Evolutionary conservation across 1,140 invertebrate genomes (phyloP).

Genomic region (Hydropsyche tenuis): DNA sequence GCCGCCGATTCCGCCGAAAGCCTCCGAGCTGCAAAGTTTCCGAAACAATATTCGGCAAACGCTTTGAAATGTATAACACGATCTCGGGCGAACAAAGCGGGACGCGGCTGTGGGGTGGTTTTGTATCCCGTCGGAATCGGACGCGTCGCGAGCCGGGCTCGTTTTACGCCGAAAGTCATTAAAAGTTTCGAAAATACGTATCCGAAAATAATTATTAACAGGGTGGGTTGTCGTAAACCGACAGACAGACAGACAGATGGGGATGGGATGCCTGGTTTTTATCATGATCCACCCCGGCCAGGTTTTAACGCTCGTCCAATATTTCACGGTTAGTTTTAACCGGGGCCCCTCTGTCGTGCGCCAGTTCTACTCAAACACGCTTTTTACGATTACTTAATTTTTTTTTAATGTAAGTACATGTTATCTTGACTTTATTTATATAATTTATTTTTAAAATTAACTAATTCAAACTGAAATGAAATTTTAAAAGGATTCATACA

Average conservation of each 20-base stretch:
- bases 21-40: neutral
- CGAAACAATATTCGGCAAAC: neutral
- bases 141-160: neutral
- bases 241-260: constrained; percentile 16
- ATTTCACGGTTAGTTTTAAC: constrained; percentile 39
- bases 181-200: constrained; percentile 45
- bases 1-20: neutral
- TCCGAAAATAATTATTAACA: constrained; percentile 47
- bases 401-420: no score
- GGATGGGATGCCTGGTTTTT: constrained; percentile 23
- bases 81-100: no score
- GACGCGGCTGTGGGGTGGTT: no score
- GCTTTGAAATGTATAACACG: no score
- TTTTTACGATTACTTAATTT: no score
- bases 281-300: constrained; percentile 4
- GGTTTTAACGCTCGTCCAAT: constrained; percentile 34
- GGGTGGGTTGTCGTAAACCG: neutral
- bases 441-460: no score
- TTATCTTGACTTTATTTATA: no score
- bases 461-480: no score
- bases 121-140: neutral
- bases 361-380: neutral
- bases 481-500: no score
- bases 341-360: neutral
- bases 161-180: constrained; percentile 39